phyloP scores from a whole-genome alignment of 2,113 vertebrate genomes.

The Toxotes jaculatrix region DNA sequence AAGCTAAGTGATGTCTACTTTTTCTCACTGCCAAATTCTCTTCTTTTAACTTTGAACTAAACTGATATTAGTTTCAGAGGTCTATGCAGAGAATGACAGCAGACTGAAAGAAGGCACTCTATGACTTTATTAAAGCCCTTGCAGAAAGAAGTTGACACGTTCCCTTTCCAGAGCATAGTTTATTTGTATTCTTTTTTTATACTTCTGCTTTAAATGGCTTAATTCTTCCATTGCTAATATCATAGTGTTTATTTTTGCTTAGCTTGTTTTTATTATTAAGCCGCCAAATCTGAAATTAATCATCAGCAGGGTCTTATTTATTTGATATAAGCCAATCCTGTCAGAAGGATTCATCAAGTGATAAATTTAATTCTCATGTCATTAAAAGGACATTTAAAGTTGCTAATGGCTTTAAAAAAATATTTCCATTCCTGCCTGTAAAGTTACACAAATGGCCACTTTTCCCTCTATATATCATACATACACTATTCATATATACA shows the following conservation, averaged over 20 bases:
- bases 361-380: background rate
- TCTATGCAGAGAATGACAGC: slow-evolving; percentile 43
- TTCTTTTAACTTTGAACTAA: slow-evolving; percentile 44
- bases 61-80: slow-evolving; percentile 35
- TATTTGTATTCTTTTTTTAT: slow-evolving; percentile 1
- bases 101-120: slow-evolving; percentile 47
- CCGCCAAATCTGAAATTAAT: background rate
- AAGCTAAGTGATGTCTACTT: slow-evolving; percentile 50
- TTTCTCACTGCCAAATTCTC: slow-evolving; percentile 38
- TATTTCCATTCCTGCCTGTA: slow-evolving; percentile 16
- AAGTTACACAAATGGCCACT: slow-evolving; percentile 8
- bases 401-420: background rate
- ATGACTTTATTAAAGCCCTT: slow-evolving; percentile 37
- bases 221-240: background rate
- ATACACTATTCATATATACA: slow-evolving; percentile 18
- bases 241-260: background rate
- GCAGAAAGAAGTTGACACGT: slow-evolving; percentile 30
- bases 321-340: background rate
- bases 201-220: background rate
- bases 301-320: background rate
- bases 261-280: background rate
- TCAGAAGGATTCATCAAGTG: background rate
- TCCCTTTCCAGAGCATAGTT: slow-evolving; percentile 1
- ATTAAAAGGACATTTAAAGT: background rate
- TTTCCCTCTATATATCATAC: slow-evolving; percentile 18